Percentiles rank a stretch among this genome's conserved stretches.
These are phyloP conservation scores for Carassius gibelio DNA, from an alignment of 2,113 vertebrate species.

Conservation along the genomic window DNA sequence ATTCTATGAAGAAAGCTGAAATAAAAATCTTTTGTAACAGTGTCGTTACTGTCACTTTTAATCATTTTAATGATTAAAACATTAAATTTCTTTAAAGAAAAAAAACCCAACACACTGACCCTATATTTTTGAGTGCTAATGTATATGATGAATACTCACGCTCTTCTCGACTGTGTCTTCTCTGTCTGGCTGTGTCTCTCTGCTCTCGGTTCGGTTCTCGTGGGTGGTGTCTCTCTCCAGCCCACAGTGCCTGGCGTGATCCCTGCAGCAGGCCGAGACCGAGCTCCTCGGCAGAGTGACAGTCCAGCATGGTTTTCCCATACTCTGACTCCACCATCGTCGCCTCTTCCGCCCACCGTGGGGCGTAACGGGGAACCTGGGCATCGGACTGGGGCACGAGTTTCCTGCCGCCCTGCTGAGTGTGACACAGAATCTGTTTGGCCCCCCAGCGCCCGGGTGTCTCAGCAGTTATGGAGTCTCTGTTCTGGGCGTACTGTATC, in stretches of 20 bases:
- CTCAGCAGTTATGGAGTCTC: slow-evolving; percentile 76
- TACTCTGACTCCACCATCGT: slow-evolving; percentile 74
- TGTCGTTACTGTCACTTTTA: no score
- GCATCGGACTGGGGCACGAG: slow-evolving; percentile 86
- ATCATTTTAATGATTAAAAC: no score
- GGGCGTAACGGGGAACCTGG: slow-evolving; percentile 90
- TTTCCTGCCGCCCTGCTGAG: slow-evolving; percentile 83
- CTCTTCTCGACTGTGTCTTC: slow-evolving; percentile 79
- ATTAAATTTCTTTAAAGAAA: no score
- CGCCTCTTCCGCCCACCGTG: slow-evolving; percentile 79
- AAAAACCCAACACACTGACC: neutral
- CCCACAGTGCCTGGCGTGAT: slow-evolving; percentile 73
- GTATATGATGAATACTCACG: slow-evolving; percentile 74
- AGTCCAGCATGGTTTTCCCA: slow-evolving; percentile 77
- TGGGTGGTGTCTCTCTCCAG: slow-evolving; percentile 62
- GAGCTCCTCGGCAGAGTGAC: slow-evolving; percentile 71
- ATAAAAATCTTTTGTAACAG: no score
- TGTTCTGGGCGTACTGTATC: slow-evolving; percentile 94
- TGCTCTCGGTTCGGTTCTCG: slow-evolving; percentile 48
- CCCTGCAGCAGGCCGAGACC: slow-evolving; percentile 76
- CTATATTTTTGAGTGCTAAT: neutral
- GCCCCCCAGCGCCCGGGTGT: slow-evolving; percentile 75
- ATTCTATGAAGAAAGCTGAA: no score
- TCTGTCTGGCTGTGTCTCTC: neutral
- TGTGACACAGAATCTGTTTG: slow-evolving; percentile 84